Evolutionary conservation across 2,113 vertebrate species (phyloP).

Genomic region (Alligator sinensis): DNA sequence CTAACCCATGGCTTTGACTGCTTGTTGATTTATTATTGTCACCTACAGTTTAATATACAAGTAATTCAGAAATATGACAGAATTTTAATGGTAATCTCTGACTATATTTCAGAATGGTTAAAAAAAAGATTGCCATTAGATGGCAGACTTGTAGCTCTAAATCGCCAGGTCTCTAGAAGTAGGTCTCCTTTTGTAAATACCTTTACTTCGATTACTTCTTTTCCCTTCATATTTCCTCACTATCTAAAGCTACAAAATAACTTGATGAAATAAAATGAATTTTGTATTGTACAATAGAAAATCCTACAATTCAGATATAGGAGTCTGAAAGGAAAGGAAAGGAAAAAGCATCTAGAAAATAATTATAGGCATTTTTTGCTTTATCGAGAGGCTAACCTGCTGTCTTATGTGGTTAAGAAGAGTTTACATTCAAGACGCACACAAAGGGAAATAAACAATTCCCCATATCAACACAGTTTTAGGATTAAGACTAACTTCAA

Average conservation of each 20-base stretch:
- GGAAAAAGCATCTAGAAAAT: not conserved
- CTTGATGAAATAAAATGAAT: not conserved
- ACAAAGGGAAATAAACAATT: not conserved
- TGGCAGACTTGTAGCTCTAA: constrained; percentile 53
- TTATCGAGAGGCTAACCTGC: not conserved
- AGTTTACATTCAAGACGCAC: not conserved
- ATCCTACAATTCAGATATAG: not conserved
- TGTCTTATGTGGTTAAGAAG: not conserved
- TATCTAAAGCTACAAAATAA: not conserved
- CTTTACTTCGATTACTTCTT: not conserved
- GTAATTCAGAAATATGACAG: not conserved
- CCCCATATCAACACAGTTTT: not conserved
- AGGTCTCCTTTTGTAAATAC: not conserved
- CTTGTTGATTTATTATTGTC: not conserved
- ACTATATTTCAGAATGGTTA: not conserved
- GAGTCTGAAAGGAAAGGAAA: not conserved
- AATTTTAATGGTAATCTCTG: not conserved
- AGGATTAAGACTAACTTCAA: not conserved
- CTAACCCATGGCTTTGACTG: not conserved
- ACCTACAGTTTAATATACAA: not conserved
- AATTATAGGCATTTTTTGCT: not conserved
- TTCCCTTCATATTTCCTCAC: not conserved
- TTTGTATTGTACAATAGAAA: not conserved
- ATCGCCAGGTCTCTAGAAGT: not conserved
- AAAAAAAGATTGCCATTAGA: constrained; percentile 26